Percentiles rank a stretch among this genome's conserved stretches.
These are phyloP conservation scores for Marronus borbonicus DNA, from an alignment of 2,888 invertebrate species.

Conservation along the genomic window DNA sequence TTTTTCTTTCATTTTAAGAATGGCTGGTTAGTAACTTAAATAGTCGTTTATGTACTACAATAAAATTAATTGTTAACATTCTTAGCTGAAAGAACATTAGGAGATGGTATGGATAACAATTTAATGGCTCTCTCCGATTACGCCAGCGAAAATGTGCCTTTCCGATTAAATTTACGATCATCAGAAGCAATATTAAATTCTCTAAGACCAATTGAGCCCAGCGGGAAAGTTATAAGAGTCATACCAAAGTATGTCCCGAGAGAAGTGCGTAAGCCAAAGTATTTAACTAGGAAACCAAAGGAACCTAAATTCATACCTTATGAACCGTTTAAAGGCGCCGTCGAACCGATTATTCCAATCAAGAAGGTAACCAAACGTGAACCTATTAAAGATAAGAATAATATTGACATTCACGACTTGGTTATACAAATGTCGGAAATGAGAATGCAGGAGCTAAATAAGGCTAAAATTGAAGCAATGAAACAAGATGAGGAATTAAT, in stretches of 20 bases:
- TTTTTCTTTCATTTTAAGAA: not conserved
- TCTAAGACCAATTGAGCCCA: constrained; percentile 68
- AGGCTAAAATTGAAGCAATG: constrained; percentile 69
- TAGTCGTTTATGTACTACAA: not conserved
- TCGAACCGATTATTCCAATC: constrained; percentile 81
- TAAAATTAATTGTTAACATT: not conserved
- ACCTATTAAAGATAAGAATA: constrained; percentile 65
- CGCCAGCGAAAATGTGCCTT: constrained; percentile 50
- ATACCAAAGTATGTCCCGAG: constrained; percentile 77
- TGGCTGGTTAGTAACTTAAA: constrained; percentile 7
- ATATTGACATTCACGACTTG: constrained; percentile 74
- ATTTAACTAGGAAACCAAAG: constrained; percentile 73
- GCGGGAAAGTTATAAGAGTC: constrained; percentile 74
- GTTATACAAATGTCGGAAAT: constrained; percentile 82
- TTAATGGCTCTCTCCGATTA: constrained; percentile 55
- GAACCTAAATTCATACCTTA: constrained; percentile 91
- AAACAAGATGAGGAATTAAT: constrained; percentile 68
- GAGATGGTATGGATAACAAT: constrained; percentile 79
- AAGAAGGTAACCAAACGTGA: constrained; percentile 63
- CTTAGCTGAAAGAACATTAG: constrained; percentile 62
- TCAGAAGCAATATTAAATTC: constrained; percentile 58
- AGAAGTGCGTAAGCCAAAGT: constrained; percentile 73
- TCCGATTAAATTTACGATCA: constrained; percentile 49
- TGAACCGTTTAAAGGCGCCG: constrained; percentile 90
- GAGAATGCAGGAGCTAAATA: constrained; percentile 76